These are phyloP conservation scores for Anabas testudineus DNA, from an alignment of 2,797 vertebrate species.

Conservation along the genomic window DNA sequence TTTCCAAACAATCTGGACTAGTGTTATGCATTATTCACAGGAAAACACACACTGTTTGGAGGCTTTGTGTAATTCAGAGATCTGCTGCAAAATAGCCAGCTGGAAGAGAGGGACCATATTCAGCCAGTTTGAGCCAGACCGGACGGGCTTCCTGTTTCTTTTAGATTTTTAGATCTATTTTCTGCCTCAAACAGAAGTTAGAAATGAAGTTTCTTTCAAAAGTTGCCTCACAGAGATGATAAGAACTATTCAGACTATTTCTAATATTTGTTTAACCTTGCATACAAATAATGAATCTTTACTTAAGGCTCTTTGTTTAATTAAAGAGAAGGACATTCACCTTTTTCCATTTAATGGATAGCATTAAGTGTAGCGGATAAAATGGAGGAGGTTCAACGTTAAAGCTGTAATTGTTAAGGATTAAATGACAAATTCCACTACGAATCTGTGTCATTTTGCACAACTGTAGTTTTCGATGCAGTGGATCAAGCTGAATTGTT, in stretches of 20 bases:
- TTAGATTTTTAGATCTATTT: background rate
- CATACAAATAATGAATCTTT: background rate
- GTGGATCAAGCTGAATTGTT: background rate
- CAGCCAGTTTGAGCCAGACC: background rate
- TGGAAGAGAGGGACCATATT: background rate
- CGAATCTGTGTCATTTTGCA: background rate
- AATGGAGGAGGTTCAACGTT: background rate
- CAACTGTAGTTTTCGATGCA: background rate
- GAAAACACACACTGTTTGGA: conserved; percentile 16
- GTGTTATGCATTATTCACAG: conserved; percentile 35
- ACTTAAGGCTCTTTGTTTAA: background rate
- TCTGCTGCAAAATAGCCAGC: conserved; percentile 8
- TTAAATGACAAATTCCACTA: conserved; percentile 3
- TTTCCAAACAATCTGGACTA: conserved; percentile 18
- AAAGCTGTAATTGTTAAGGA: conserved; percentile 2
- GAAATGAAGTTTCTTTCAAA: background rate
- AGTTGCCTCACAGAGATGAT: background rate
- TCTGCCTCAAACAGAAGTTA: background rate
- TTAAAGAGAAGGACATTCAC: background rate
- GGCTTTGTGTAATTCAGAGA: conserved; percentile 20
- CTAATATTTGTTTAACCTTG: background rate
- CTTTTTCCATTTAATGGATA: background rate
- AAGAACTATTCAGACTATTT: conserved; percentile 6
- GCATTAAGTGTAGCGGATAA: background rate
- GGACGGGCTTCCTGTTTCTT: conserved; percentile 9